Conservation (phyloP, 1,140 invertebrate genomes). For the Stegodyphus dumicola region DNA sequence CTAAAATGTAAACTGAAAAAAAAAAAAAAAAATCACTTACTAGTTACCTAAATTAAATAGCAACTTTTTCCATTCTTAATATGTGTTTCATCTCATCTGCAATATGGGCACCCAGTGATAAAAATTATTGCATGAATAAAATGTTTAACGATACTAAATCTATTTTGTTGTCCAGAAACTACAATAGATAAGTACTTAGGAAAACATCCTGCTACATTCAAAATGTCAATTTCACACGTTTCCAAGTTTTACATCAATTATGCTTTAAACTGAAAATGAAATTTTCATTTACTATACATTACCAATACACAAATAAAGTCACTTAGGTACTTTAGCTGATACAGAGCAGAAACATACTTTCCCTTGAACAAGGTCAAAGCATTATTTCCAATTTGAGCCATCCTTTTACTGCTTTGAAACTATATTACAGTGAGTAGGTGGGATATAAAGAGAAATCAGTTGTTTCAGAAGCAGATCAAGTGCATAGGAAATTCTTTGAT, state of each 20-base stretch:
- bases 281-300: not conserved
- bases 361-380: not conserved
- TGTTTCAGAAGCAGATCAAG: slow-evolving; percentile 37
- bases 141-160: not conserved
- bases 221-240: not conserved
- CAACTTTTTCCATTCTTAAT: too few species aligned
- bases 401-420: slow-evolving; percentile 2
- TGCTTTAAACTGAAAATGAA: slow-evolving; percentile 5
- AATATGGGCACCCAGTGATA: slow-evolving; percentile 24
- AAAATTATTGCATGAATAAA: slow-evolving; percentile 24
- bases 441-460: slow-evolving; percentile 27
- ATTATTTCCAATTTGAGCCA: slow-evolving; percentile 43
- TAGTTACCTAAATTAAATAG: too few species aligned
- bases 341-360: not conserved
- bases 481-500: slow-evolving; percentile 50
- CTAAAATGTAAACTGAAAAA: too few species aligned
- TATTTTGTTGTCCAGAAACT: slow-evolving; percentile 17
- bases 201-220: slow-evolving; percentile 13
- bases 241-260: not conserved
- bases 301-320: slow-evolving; percentile 1
- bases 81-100: too few species aligned
- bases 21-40: too few species aligned
- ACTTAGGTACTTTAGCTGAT: slow-evolving; percentile 20
- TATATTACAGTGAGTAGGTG: slow-evolving; percentile 35
- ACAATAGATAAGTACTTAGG: slow-evolving; percentile 10